Evolutionary conservation across 2,888 invertebrate genomes (phyloP).

Genomic region (Pelosia muscerda): DNA sequence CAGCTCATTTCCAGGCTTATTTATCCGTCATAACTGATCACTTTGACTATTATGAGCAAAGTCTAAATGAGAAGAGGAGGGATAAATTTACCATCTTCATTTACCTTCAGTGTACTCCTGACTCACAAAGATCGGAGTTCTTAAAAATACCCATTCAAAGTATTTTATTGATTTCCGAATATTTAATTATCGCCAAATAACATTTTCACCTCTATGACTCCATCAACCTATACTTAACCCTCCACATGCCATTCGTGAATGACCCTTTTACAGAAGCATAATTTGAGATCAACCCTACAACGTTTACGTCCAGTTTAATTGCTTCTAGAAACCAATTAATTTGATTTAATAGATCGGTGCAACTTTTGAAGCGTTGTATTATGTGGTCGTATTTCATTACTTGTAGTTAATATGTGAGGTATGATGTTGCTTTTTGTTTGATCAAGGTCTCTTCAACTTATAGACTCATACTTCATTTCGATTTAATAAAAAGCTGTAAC

Average conservation of each 20-base stretch:
- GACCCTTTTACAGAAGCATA: constrained; percentile 16
- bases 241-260: constrained; percentile 7
- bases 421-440: not conserved
- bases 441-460: not conserved
- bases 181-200: constrained; percentile 3
- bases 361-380: constrained; percentile 7
- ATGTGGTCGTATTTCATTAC: constrained; percentile 5
- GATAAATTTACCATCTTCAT: no score
- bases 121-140: no score
- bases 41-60: no score
- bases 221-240: constrained; percentile 13
- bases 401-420: not conserved
- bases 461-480: no score
- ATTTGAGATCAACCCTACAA: constrained; percentile 19
- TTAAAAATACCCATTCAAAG: no score
- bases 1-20: no score
- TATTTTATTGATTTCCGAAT: not conserved
- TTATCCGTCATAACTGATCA: no score
- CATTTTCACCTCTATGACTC: constrained; percentile 8
- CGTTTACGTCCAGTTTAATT: constrained; percentile 43
- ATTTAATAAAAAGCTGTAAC: no score
- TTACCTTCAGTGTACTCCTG: no score
- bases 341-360: constrained; percentile 23
- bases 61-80: no score
- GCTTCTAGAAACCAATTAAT: constrained; percentile 47